These are phyloP conservation scores for Rana temporaria DNA, from an alignment of 2,113 vertebrate genomes.

Conservation along the genomic window DNA sequence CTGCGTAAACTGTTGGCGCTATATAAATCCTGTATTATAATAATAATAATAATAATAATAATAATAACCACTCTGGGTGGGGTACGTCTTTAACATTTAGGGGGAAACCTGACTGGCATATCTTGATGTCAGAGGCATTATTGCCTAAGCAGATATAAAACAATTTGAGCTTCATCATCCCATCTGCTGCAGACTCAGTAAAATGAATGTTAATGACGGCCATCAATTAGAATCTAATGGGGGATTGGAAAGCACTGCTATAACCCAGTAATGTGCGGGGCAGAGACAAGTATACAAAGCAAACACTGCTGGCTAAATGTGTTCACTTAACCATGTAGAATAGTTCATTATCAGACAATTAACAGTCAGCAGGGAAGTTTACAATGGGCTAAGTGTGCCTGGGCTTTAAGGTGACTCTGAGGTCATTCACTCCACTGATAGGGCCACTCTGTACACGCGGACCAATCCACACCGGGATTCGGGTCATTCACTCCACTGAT, in stretches of 20 bases:
- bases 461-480: too few relatives aligned
- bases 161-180: background rate
- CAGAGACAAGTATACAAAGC: background rate
- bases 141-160: background rate
- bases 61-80: too few relatives aligned
- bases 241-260: background rate
- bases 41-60: too few relatives aligned
- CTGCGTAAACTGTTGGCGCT: too few relatives aligned
- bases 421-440: conserved; percentile 17
- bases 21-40: too few relatives aligned
- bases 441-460: background rate
- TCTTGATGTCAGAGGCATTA: background rate
- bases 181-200: conserved; percentile 17
- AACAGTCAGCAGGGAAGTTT: background rate
- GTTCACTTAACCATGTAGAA: conserved; percentile 33
- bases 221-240: conserved; percentile 23
- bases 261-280: background rate
- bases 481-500: background rate
- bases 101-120: too few relatives aligned
- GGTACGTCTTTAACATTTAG: too few relatives aligned
- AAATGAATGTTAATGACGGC: conserved; percentile 21
- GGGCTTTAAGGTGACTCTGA: conserved; percentile 17
- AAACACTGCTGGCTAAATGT: conserved; percentile 3
- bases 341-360: conserved; percentile 41
- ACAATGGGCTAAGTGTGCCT: background rate